Evolutionary conservation across 2,113 vertebrate genomes (phyloP).

Genomic region (Phocoena sinus): DNA sequence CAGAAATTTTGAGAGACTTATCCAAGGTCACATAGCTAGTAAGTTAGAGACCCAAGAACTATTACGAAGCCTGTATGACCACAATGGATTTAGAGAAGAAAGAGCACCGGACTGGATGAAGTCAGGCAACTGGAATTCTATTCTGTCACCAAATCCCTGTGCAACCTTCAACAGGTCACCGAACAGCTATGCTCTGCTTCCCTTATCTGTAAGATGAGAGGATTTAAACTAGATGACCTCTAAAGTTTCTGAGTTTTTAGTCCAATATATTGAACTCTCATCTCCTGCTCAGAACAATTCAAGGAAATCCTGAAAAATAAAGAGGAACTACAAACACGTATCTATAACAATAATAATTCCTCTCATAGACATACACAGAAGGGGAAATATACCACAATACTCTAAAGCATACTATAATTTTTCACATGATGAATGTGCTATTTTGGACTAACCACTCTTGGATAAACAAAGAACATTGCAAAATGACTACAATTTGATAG

Average conservation of each 20-base stretch:
- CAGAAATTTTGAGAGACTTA: neutral
- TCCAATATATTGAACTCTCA: constrained; percentile 16
- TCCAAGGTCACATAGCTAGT: constrained; percentile 21
- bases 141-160: constrained; percentile 40
- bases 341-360: neutral
- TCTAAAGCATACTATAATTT: neutral
- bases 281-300: neutral
- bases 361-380: neutral
- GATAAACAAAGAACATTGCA: neutral
- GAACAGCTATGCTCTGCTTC: constrained; percentile 44
- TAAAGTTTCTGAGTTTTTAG: constrained; percentile 4
- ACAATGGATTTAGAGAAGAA: neutral
- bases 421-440: neutral
- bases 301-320: constrained; percentile 13
- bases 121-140: constrained; percentile 23
- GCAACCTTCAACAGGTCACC: constrained; percentile 34
- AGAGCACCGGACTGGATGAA: neutral
- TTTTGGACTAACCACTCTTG: neutral
- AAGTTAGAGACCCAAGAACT: neutral
- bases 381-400: neutral
- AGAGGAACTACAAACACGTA: neutral
- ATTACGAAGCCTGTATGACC: neutral
- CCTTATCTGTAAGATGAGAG: constrained; percentile 45
- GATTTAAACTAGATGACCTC: constrained; percentile 36
- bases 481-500: neutral